These are phyloP conservation scores for Setophaga petechia DNA, from an alignment of 2,113 vertebrate genomes.

Conservation along the genomic window DNA sequence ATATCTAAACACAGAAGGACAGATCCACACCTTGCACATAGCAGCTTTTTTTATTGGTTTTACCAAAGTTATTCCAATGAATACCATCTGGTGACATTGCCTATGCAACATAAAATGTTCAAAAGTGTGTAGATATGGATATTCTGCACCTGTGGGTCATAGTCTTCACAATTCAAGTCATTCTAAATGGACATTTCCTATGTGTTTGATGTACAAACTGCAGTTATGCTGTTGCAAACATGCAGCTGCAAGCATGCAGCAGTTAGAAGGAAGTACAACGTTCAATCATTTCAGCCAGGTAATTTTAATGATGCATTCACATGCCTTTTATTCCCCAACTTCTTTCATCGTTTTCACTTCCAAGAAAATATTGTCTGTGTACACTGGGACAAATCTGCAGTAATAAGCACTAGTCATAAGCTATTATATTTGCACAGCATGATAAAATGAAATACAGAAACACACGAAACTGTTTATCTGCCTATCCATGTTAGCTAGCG, in stretches of 20 bases:
- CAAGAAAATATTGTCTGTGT: background rate
- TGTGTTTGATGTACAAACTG: background rate
- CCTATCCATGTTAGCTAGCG: background rate
- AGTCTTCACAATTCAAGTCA: background rate
- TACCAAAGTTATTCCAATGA: background rate
- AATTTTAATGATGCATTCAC: background rate
- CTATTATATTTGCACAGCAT: background rate
- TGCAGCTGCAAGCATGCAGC: background rate
- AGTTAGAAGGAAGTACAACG: background rate
- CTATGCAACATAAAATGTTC: background rate
- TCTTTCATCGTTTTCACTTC: background rate
- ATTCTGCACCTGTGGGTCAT: background rate
- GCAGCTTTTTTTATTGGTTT: background rate
- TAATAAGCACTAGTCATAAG: background rate
- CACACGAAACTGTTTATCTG: background rate
- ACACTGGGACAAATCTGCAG: background rate
- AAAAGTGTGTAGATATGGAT: background rate
- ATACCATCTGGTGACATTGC: background rate
- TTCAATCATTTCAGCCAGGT: background rate
- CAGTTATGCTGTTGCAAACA: background rate
- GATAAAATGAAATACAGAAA: background rate
- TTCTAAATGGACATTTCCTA: background rate
- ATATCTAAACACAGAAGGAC: background rate
- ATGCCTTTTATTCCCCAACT: background rate
- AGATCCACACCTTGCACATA: background rate